Evolutionary conservation across 1,140 invertebrate genomes (phyloP).

Genomic region (Gonatopus flavifemur): DNA sequence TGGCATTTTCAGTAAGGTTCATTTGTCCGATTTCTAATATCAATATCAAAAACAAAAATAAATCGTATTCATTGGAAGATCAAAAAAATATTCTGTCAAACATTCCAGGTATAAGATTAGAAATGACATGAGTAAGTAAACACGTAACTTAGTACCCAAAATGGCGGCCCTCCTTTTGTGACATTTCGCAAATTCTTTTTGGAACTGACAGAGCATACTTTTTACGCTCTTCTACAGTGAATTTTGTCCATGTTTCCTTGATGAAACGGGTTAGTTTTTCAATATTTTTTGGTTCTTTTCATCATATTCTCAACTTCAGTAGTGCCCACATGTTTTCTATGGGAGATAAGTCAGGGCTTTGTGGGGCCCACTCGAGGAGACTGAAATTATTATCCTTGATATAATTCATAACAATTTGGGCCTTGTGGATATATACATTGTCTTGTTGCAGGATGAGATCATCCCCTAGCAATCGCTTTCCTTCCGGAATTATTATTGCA

Average conservation of each 20-base stretch:
- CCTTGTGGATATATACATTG: background rate
- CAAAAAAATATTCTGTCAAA: background rate
- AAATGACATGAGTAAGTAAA: background rate
- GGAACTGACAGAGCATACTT: too few species aligned
- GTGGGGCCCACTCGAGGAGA: background rate
- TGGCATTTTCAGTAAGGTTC: too few species aligned
- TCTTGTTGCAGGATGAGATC: background rate
- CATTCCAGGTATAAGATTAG: background rate
- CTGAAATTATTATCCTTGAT: background rate
- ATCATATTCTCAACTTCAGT: background rate
- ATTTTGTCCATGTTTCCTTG: too few species aligned
- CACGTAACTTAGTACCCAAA: background rate
- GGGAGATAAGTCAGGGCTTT: too few species aligned
- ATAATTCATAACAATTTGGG: background rate
- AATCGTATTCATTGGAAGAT: background rate
- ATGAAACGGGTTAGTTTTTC: background rate
- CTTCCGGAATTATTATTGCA: background rate
- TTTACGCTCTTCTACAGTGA: too few species aligned
- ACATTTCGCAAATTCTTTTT: too few species aligned
- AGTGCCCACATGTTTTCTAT: too few species aligned
- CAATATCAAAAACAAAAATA: background rate
- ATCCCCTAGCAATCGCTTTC: background rate
- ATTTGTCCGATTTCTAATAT: background rate
- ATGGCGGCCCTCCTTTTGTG: too few species aligned
- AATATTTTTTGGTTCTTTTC: background rate